Evolutionary conservation across 2,888 invertebrate species (phyloP).

Genomic region (Mechanitis messenoides): DNA sequence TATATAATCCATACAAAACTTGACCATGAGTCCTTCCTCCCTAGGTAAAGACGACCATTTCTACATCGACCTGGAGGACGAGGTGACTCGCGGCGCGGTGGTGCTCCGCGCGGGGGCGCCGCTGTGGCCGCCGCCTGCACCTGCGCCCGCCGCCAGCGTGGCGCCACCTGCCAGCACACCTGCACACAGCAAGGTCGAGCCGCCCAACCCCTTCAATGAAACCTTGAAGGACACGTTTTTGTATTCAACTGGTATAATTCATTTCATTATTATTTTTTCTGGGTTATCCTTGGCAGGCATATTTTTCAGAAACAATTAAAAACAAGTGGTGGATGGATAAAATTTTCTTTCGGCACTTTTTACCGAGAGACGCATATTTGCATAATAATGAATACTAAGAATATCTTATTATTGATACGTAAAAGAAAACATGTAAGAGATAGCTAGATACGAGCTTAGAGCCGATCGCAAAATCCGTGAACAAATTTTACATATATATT

Average conservation of each 20-base stretch:
- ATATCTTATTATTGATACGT: no score
- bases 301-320: no score
- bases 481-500: no score
- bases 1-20: neutral
- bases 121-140: constrained; percentile 87
- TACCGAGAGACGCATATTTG: no score
- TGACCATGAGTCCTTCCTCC: neutral
- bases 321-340: no score
- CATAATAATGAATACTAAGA: no score
- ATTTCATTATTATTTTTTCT: no score
- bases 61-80: constrained; percentile 87
- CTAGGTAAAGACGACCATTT: constrained; percentile 86
- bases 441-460: no score
- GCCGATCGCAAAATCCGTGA: no score
- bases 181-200: constrained; percentile 56
- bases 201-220: constrained; percentile 81
- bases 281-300: no score
- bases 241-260: constrained; percentile 77
- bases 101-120: constrained; percentile 84
- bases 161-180: constrained; percentile 56
- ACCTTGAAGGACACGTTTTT: constrained; percentile 81
- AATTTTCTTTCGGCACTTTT: no score
- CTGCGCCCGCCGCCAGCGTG: constrained; percentile 69
- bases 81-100: constrained; percentile 90
- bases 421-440: no score